Base-by-base conservation (phyloP, 2,888 invertebrate genomes). In the Thelaira solivaga region DNA sequence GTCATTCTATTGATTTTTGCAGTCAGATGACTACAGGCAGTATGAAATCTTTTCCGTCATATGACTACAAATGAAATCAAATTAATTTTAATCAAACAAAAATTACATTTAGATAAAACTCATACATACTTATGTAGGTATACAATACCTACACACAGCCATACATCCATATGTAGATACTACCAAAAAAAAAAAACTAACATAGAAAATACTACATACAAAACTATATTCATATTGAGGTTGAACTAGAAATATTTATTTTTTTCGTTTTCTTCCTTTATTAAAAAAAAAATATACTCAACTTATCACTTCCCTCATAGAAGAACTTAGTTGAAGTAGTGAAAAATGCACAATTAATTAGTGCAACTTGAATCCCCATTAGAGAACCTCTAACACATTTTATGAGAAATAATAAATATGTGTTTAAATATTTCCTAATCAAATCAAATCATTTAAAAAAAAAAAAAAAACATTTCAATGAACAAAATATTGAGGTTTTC, bases 31-130 rank as follows among this genome's bases (percentile, higher is more conserved):
- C 74, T 71, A 78, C 69, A 36, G 78, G 78, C 78, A 78, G 78
- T 78, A 78, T 74, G 65, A 78, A 78, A 78, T 78, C 78, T 71
- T 78, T 78, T 78, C 69, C 69, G 78, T 78, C 78, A 74, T 78
- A 74, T 74, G 78, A 13, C 78, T 78, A 67, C 78, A 77, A 77
- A 62, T 36, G n/a, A 49, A 78, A 69, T 71, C 39, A 69, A 64
- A 69, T 26, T 59, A 55, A 20, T 65, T 67, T 41, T n/a, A n/a
- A n/a, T n/a, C n/a, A n/a, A n/a, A 7, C 49, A 76, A 34, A 67
- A 61, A 55, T 10, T 31, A 65, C 59, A 36, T 36, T 20, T 55
- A 72, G 24, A 62, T 36, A 36, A 51, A 5, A 26, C n/a, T n/a
- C n/a, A n/a, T n/a, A n/a, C 6, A 26, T 26, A 26, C 26, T 5